Conservation (phyloP, 2,113 vertebrate genomes). For the Prietella phreatophila region DNA sequence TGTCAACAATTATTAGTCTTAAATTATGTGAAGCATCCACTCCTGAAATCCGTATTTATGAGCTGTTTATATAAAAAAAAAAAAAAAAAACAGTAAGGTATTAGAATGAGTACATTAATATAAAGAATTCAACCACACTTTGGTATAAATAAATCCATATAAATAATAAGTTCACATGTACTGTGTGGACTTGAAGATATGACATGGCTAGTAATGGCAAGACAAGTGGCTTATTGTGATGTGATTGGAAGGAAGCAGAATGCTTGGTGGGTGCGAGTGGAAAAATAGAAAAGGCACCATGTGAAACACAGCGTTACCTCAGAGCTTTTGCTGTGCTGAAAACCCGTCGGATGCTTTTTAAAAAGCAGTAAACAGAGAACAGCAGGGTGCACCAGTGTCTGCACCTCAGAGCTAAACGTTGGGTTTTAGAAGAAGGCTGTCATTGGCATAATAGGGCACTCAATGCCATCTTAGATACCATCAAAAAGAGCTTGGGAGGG, state of each 20-base stretch:
- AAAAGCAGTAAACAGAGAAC: neutral
- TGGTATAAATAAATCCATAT: neutral
- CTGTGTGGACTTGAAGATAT: neutral
- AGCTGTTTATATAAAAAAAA: neutral
- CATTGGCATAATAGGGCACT: slow-evolving; percentile 25
- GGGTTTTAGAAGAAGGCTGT: slow-evolving; percentile 5
- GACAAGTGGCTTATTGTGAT: slow-evolving; percentile 64
- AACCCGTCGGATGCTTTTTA: slow-evolving; percentile 28
- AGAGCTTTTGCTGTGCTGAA: slow-evolving; percentile 55
- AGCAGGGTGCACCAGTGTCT: neutral
- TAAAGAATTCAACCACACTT: neutral
- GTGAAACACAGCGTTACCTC: slow-evolving; percentile 64
- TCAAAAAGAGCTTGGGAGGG: slow-evolving; percentile 25
- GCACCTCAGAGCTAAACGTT: slow-evolving; percentile 17
- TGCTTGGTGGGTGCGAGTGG: slow-evolving; percentile 61
- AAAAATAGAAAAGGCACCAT: slow-evolving; percentile 60
- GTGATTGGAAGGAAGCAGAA: slow-evolving; percentile 56
- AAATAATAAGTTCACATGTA: neutral
- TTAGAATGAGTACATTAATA: neutral
- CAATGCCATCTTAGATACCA: slow-evolving; percentile 41
- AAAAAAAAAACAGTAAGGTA: neutral
- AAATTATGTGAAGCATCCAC: neutral
- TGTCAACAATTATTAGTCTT: neutral
- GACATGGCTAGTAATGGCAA: neutral
- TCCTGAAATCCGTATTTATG: neutral